Evolutionary conservation across 2,113 vertebrate species (phyloP).

Genomic region (Physeter macrocephalus): DNA sequence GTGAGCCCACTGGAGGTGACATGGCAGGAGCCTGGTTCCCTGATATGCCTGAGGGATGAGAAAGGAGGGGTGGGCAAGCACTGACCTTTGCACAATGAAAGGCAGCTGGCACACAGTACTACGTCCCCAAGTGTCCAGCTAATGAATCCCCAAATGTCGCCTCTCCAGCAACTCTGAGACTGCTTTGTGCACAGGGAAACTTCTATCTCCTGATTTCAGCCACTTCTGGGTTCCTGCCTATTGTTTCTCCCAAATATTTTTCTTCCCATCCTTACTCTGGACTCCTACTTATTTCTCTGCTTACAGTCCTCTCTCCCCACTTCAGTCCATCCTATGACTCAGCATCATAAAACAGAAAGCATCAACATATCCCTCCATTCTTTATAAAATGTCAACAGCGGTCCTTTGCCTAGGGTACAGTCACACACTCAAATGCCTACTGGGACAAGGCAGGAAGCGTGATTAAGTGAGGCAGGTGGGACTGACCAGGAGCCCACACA

Average conservation of each 20-base stretch:
- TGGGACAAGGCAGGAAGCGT: not conserved
- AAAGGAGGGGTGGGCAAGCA: not conserved
- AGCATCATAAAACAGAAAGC: not conserved
- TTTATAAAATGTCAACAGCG: not conserved
- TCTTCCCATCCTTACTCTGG: not conserved
- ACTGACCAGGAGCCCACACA: not conserved
- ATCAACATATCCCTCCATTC: not conserved
- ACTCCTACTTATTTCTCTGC: not conserved
- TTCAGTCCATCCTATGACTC: not conserved
- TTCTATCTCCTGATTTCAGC: not conserved
- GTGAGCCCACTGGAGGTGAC: not conserved
- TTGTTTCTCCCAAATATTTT: not conserved
- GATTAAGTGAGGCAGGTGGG: not conserved
- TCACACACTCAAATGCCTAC: not conserved
- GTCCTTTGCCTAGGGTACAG: not conserved
- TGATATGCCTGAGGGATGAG: not conserved
- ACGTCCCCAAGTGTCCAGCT: not conserved
- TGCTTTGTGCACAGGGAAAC: not conserved
- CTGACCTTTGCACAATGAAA: not conserved
- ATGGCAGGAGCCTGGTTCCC: not conserved
- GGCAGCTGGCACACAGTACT: not conserved
- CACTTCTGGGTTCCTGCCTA: not conserved
- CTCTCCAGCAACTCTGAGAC: not conserved
- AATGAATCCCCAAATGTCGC: not conserved
- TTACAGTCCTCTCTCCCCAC: not conserved